phyloP scores from a whole-genome alignment of 2,888 invertebrate genomes.

The Drosophila lacicola region DNA sequence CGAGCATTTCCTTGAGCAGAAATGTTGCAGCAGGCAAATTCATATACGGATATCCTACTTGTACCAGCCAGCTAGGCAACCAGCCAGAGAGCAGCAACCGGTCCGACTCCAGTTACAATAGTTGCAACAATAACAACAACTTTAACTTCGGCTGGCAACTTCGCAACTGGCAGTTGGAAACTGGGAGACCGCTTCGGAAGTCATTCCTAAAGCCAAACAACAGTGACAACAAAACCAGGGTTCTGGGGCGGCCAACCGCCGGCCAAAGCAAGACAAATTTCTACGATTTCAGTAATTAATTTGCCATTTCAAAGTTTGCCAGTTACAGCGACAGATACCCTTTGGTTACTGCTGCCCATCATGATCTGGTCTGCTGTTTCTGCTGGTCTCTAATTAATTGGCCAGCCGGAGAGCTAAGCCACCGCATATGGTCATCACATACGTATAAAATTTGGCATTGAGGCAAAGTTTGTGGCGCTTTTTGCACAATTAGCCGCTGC shows the following conservation, averaged over 20 bases:
- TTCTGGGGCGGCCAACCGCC: constrained; percentile 1
- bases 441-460: constrained; percentile 8
- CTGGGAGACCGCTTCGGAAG: constrained; percentile 62
- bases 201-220: constrained; percentile 74
- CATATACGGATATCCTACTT: constrained; percentile 69
- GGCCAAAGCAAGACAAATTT: constrained; percentile 68
- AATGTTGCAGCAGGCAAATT: constrained; percentile 62
- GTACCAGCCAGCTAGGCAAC: constrained; percentile 6
- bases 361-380: constrained; percentile 45
- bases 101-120: constrained; percentile 11
- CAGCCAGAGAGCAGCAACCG: constrained; percentile 1
- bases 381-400: constrained; percentile 73
- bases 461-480: constrained; percentile 51
- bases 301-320: constrained; percentile 75
- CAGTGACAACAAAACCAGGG: constrained; percentile 49
- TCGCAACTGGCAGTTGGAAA: constrained; percentile 34
- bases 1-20: constrained; percentile 75
- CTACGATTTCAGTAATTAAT: constrained; percentile 79
- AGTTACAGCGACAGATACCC: constrained; percentile 53
- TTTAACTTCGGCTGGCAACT: constrained; percentile 35
- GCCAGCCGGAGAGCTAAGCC: constrained; percentile 58
- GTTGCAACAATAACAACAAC: constrained; percentile 20
- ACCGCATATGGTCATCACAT: constrained; percentile 57
- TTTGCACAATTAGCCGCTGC: constrained; percentile 70
- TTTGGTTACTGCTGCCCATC: constrained; percentile 40